Base-by-base conservation (phyloP, 1,140 invertebrate genomes). In the Drosophila punjabiensis region DNA sequence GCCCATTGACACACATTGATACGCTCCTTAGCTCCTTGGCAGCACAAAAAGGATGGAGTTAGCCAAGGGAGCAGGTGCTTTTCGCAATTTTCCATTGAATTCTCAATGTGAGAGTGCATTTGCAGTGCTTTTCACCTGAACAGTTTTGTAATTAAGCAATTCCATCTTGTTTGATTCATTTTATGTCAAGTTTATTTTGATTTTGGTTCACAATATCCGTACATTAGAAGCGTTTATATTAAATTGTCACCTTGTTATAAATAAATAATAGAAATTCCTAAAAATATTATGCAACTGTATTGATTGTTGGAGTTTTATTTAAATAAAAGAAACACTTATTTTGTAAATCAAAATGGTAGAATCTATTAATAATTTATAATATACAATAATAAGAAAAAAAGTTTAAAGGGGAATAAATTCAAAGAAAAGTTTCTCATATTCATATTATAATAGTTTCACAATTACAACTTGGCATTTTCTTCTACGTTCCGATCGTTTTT, bases 1-100 rank as follows among this genome's bases (percentile, higher is more conserved):
- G 82, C 65, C 78, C 85, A 81, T 88, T 88, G 84, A 88, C 84
- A 88, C 47, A 88, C 80, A 83, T 77, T 87, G 84, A 88, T 88
- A 74, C 76, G 80, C 84, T 80, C 45, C 62, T 87, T 87, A 73
- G 67, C 24, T 69, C 20, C 33, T 28, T 56, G 55, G 50, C 64
- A 66, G 35, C 14, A 59, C 56, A 28, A 20, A 53, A 16, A 28
- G 8, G 35, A 35, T 62, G 30, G 11, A 18, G 61, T 32, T 5
- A 58, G 24, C 24, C 28, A 20, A 32, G 30, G 52, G 9, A 55
- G 14, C 5, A 24, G 9, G 9, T 65, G 32, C 33, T n/a, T n/a
- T 14, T 11, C 3, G 10, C 24, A 14, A 28, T 59, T 59, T 20
- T 4, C 28, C 37, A 41, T 37, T 37, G 13, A 63, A 55, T 55